Percentiles rank a stretch among this genome's conserved stretches.
phyloP scores from a whole-genome alignment of 2,113 vertebrate species.

The Andinoacara biseriatus region DNA sequence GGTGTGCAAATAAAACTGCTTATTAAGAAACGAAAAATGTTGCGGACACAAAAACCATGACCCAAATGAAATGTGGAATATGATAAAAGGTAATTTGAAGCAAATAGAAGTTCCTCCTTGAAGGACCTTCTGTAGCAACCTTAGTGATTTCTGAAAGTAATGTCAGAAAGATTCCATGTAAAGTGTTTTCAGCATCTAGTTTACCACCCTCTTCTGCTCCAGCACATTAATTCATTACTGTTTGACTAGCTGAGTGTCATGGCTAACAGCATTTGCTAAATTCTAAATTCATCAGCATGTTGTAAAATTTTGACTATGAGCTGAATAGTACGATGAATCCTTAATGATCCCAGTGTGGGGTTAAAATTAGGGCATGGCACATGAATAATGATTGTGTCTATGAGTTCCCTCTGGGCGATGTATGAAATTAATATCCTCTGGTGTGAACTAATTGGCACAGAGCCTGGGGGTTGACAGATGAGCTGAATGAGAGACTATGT shows the following conservation, averaged over 20 bases:
- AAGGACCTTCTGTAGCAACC: not conserved
- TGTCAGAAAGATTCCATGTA: not conserved
- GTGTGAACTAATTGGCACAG: slow-evolving; percentile 55
- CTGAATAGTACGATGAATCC: slow-evolving; percentile 54
- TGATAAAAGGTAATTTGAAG: not conserved
- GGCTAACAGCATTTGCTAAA: slow-evolving; percentile 24
- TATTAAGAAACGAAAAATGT: slow-evolving; percentile 5
- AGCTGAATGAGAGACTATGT: slow-evolving; percentile 15
- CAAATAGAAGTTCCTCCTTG: slow-evolving; percentile 11
- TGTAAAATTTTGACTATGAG: slow-evolving; percentile 15
- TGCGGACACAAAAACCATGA: not conserved
- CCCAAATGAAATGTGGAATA: not conserved
- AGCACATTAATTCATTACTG: slow-evolving; percentile 31
- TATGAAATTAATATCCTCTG: slow-evolving; percentile 58
- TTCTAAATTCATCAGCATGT: slow-evolving; percentile 51
- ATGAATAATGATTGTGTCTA: slow-evolving; percentile 51
- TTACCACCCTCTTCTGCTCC: not conserved
- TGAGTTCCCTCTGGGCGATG: slow-evolving; percentile 35
- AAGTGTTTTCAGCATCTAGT: slow-evolving; percentile 1
- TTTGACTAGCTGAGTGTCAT: slow-evolving; percentile 23
- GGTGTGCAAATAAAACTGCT: slow-evolving; percentile 28
- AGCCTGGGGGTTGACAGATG: slow-evolving; percentile 37
- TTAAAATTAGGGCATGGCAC: slow-evolving; percentile 39
- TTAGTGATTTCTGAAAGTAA: not conserved
- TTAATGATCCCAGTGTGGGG: slow-evolving; percentile 48